Conservation (phyloP, 2,888 invertebrate species). For the Acleris laterana region DNA sequence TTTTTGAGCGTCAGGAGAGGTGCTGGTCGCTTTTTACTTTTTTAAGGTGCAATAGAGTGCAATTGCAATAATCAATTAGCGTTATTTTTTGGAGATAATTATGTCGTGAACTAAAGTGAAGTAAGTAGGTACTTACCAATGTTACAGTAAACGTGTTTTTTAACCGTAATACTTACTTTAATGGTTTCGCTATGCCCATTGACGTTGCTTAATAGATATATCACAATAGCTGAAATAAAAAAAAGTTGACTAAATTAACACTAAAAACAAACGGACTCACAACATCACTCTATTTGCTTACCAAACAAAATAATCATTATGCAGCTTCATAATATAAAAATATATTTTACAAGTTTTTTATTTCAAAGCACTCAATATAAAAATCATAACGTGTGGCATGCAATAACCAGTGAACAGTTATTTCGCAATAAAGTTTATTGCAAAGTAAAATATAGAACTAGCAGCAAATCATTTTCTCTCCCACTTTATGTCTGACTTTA, state of each 20-base stretch:
- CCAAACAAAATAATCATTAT: constrained; percentile 62
- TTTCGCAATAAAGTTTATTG: constrained; percentile 30
- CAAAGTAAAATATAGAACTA: constrained; percentile 16
- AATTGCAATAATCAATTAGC: no score
- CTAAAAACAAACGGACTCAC: neutral
- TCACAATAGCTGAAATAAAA: constrained; percentile 54
- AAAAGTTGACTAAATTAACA: neutral
- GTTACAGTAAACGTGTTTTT: no score
- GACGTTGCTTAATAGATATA: constrained; percentile 51
- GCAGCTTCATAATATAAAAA: constrained; percentile 52
- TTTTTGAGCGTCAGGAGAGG: no score
- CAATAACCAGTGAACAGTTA: constrained; percentile 9
- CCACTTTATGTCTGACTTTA: constrained; percentile 21
- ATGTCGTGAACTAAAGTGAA: no score
- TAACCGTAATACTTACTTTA: constrained; percentile 55
- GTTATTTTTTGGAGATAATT: no score
- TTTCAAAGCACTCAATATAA: neutral
- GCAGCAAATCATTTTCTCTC: constrained; percentile 26
- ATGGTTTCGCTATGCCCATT: constrained; percentile 70
- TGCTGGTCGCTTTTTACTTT: no score
- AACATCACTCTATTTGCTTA: constrained; percentile 43
- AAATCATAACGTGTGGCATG: neutral
- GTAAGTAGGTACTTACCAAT: no score
- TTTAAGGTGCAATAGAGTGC: no score
- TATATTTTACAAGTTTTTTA: neutral